Base-by-base conservation (phyloP, 2,888 invertebrate genomes). In the Anthophora plumipes region DNA sequence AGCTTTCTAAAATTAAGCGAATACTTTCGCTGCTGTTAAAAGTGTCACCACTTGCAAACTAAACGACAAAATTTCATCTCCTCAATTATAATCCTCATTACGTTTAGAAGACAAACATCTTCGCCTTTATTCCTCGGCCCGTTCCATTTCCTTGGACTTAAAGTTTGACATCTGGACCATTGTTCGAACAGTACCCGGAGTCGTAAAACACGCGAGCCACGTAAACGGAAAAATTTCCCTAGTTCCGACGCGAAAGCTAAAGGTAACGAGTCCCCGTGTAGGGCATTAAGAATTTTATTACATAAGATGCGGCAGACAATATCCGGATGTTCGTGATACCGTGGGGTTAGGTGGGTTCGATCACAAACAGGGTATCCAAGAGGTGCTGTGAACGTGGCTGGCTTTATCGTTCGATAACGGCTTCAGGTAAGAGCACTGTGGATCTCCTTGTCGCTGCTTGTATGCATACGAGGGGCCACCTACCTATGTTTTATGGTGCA, bases 381-480 rank as follows among this genome's bases (percentile, higher is more conserved):
- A 52, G 57, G 61, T 61, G 80, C 54, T 39, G 55, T 20, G 69
- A 68, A 74, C 69, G 77, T 46, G 48, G 61, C 76, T 31, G 55
- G 50, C 75, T 82, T 83, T 76, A 79, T 82, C 79, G 79, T 59
- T 82, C 85, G 79, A 85, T 79, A 77, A 83, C 83, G 70, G 69
- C 75, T 68, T 67, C 61, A 71, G 63, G 68, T 73, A 63, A 77
- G 70, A 61, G 71, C 54, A 77, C 61, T 80, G 75, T 76, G 75
- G 61, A 81, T 78, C 70, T 75, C 68, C 61, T 78, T 54, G 70
- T 54, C 69, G 63, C 59, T 73, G 70, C 71, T 80, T 74, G 78
- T 78, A 84, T 77, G 73, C 68, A 82, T 52, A 70, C 64, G 77
- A 64, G 64, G 57, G 50, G 50, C 52, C 55, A 64, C 17, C 75